Conservation (phyloP, 2,113 vertebrate species). For the Danionella cerebrum region DNA sequence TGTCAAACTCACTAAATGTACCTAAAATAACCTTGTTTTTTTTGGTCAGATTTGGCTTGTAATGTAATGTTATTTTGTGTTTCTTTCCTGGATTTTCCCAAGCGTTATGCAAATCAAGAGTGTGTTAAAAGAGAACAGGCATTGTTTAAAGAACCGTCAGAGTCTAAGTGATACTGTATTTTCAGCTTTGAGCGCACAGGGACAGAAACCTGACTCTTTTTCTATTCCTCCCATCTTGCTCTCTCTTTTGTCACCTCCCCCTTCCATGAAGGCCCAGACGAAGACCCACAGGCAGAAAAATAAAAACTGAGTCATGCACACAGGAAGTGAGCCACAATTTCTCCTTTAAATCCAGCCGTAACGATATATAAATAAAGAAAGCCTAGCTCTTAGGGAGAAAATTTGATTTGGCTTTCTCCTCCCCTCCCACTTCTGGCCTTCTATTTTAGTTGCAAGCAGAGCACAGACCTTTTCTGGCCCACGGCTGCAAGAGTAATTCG, state of each 20-base stretch:
- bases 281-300: conserved; percentile 12
- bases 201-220: conserved; percentile 31
- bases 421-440: conserved; percentile 14
- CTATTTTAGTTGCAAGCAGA: conserved; percentile 23
- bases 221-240: not conserved
- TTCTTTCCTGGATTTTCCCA: too few relatives aligned
- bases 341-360: conserved; percentile 9
- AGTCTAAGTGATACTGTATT: not conserved
- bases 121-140: not conserved
- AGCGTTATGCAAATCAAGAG: not conserved
- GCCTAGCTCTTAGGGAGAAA: conserved; percentile 19
- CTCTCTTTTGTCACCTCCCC: conserved; percentile 9
- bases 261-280: conserved; percentile 1
- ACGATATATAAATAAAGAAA: conserved; percentile 28
- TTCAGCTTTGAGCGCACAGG: conserved; percentile 1
- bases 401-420: conserved; percentile 24
- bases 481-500: not conserved
- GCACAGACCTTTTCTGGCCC: conserved; percentile 2
- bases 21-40: too few relatives aligned
- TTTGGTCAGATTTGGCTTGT: too few relatives aligned
- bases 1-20: too few relatives aligned
- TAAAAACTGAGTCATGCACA: not conserved
- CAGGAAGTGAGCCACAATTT: not conserved
- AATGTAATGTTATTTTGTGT: too few relatives aligned
- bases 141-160: not conserved